A percentile compares a stretch with the other conserved stretches of the same genome.
These are phyloP conservation scores for Eristalis pertinax DNA, from an alignment of 2,888 invertebrate species.

Conservation along the genomic window DNA sequence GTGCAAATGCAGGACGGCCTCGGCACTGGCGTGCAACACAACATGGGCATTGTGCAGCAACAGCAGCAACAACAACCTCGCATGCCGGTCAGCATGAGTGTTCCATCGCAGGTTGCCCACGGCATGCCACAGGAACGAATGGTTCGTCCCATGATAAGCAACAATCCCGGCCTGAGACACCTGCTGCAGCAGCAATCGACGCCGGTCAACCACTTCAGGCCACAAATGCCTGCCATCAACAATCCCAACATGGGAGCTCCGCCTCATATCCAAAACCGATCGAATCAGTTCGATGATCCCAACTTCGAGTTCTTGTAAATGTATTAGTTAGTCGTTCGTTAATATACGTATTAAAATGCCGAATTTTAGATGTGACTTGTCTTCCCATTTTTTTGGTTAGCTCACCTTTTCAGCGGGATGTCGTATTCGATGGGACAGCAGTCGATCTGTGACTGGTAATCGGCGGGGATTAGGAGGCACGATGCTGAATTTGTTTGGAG, in stretches of 20 bases:
- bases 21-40: conserved; percentile 75
- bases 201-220: conserved; percentile 80
- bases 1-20: conserved; percentile 80
- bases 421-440: too few species aligned
- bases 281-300: conserved; percentile 79
- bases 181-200: conserved; percentile 85
- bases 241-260: conserved; percentile 75
- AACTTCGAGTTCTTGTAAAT: conserved; percentile 79
- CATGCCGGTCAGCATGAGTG: conserved; percentile 84
- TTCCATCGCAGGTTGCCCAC: conserved; percentile 76
- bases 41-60: conserved; percentile 75
- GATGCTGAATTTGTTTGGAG: too few species aligned
- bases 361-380: not conserved
- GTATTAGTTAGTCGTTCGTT: not conserved
- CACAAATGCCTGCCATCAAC: conserved; percentile 76
- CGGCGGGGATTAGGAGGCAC: too few species aligned
- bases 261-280: conserved; percentile 71
- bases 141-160: conserved; percentile 88
- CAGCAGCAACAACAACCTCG: conserved; percentile 83
- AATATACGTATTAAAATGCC: not conserved
- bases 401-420: too few species aligned
- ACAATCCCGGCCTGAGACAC: conserved; percentile 91
- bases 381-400: not conserved
- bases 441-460: too few species aligned
- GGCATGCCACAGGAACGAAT: conserved; percentile 84